Base-by-base conservation (phyloP, 1,140 invertebrate genomes). In the Lethrus apterus region DNA sequence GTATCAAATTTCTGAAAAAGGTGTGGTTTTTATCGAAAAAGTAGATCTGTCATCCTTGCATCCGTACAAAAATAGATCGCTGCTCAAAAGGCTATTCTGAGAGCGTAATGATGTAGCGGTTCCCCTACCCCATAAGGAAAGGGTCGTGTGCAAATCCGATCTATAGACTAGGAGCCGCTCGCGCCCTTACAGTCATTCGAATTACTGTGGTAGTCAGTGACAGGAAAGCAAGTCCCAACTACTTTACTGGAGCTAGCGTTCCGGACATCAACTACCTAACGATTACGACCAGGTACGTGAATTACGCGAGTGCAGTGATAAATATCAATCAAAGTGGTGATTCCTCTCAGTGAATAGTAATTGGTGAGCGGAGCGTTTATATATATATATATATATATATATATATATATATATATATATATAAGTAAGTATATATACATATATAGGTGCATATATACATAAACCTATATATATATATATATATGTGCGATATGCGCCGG, bases 201-300 rank as follows among this genome's bases (percentile, higher is more conserved):
- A 66, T 61, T 56, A 57, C 54, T 53, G 65, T 64, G 64, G 65
- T 66, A 64, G 61, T 64, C 46, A 64, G 64, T 63, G 60, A 60
- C 54, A 57, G 58, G 59, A 59, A 57, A 56, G 53, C 52, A 56
- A 56, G 54, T 45, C 51, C 47, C 47, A 46, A 50, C n/a, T 45
- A 33, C 41, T 44, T 34, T 35, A 26, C 51, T 50, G 48, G 55
- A 54, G 52, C 49, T 51, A 40, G 48, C 55, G 36, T 59, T 59
- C 57, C 60, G 52, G 51, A 59, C 58, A 52, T 55, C 57, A 51
- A 48, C 38, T 48, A 55, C 50, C 59, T 45, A 51, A 59, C 61
- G 61, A 65, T 48, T 58, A 61, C 65, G 63, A 67, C 51, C 60
- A 46, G 17, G 15, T 23, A 24, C 19, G 30, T 19, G 9, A 4